These are phyloP conservation scores for Oegoconia quadripuncta DNA, from an alignment of 2,888 invertebrate genomes.

Conservation along the genomic window DNA sequence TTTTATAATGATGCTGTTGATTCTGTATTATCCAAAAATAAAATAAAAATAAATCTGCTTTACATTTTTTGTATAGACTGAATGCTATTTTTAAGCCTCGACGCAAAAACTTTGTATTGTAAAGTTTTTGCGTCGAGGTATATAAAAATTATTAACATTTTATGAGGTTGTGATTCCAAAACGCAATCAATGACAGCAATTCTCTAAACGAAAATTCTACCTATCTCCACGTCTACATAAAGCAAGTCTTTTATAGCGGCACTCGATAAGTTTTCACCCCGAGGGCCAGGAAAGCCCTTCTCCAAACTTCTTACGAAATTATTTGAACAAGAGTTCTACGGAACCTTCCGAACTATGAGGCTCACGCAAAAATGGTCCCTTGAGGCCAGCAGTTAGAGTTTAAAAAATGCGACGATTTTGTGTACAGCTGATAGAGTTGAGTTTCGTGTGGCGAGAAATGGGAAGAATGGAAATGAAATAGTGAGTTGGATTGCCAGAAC, in stretches of 20 bases:
- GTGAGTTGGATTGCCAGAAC: conserved; percentile 49
- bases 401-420: conserved; percentile 30
- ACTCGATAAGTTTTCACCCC: conserved; percentile 61
- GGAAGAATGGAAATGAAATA: conserved; percentile 39
- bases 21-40: too few relatives aligned
- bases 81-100: too few relatives aligned
- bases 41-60: too few relatives aligned
- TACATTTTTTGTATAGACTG: too few relatives aligned
- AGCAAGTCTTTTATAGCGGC: conserved; percentile 34
- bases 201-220: conserved; percentile 19
- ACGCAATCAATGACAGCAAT: too few relatives aligned
- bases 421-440: conserved; percentile 29
- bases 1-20: too few relatives aligned
- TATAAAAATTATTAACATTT: too few relatives aligned
- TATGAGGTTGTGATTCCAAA: too few relatives aligned
- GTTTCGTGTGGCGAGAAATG: conserved; percentile 22
- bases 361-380: conserved; percentile 44
- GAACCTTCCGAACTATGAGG: conserved; percentile 22
- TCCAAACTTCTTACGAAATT: conserved; percentile 67
- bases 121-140: too few relatives aligned
- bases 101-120: too few relatives aligned
- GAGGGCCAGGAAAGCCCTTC: conserved; percentile 55
- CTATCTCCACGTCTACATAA: conserved; percentile 28
- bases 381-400: conserved; percentile 25
- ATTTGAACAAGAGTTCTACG: conserved; percentile 56